Evolutionary conservation across 2,113 vertebrate species (phyloP).

Genomic region (Chloebia gouldiae): DNA sequence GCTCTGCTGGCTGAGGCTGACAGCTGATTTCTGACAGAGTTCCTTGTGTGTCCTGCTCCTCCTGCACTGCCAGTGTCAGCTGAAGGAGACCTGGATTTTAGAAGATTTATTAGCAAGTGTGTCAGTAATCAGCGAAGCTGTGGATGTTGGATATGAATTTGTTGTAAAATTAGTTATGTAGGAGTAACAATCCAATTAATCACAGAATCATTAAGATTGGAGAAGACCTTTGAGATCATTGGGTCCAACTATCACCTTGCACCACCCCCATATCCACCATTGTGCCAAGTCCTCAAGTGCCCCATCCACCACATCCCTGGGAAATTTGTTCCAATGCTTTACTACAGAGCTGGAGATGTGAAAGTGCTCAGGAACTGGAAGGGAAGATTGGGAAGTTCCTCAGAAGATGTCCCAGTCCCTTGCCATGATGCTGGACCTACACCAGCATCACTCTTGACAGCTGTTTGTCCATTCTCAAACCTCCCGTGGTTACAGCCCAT

Average conservation of each 20-base stretch:
- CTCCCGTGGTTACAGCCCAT: background rate
- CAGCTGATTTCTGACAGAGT: background rate
- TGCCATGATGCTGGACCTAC: background rate
- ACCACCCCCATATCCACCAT: background rate
- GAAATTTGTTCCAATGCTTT: background rate
- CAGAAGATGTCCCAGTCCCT: background rate
- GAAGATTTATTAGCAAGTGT: too few relatives aligned
- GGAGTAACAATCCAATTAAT: background rate
- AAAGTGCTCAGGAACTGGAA: background rate
- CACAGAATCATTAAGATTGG: background rate
- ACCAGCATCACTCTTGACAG: background rate
- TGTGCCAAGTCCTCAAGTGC: background rate
- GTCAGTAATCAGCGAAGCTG: fast-evolving
- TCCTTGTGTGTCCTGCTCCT: background rate
- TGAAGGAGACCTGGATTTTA: background rate
- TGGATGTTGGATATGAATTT: background rate
- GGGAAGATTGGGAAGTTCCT: background rate
- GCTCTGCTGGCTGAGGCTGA: background rate
- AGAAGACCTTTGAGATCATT: background rate
- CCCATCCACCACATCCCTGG: background rate
- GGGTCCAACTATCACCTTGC: background rate
- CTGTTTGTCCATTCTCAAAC: background rate
- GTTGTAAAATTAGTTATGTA: background rate
- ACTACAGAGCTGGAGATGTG: background rate
- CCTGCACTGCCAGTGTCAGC: background rate